A percentile compares a stretch with the other conserved stretches of the same genome.
These are phyloP conservation scores for Globicephala melas DNA, from an alignment of 2,113 vertebrate genomes.

Conservation along the genomic window DNA sequence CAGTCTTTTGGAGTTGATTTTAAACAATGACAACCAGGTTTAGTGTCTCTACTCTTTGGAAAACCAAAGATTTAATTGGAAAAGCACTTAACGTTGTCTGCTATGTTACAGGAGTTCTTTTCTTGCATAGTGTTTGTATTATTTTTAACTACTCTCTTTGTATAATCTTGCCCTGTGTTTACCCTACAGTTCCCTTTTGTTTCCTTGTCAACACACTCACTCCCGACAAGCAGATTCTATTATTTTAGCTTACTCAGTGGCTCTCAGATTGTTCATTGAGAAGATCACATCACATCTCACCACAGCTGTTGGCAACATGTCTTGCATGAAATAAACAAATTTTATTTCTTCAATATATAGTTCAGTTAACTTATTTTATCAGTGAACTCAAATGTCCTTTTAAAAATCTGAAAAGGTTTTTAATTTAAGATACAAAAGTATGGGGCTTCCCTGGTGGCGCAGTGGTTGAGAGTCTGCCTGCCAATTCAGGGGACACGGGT, in stretches of 20 bases:
- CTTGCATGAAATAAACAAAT: slow-evolving; percentile 30
- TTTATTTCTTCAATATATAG: slow-evolving; percentile 5
- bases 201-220: slow-evolving; percentile 62
- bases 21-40: slow-evolving; percentile 57
- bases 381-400: neutral
- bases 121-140: slow-evolving; percentile 29
- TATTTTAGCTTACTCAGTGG: slow-evolving; percentile 46
- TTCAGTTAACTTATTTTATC: slow-evolving; percentile 31
- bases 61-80: slow-evolving; percentile 66
- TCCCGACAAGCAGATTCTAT: slow-evolving; percentile 52
- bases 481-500: no score
- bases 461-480: no score
- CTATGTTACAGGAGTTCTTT: slow-evolving; percentile 1
- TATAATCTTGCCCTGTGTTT: slow-evolving; percentile 53
- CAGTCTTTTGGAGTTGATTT: slow-evolving; percentile 61
- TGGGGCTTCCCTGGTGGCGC: no score
- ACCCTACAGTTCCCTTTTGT: slow-evolving; percentile 50
- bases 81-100: slow-evolving; percentile 60
- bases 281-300: slow-evolving; percentile 28
- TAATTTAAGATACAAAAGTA: neutral
- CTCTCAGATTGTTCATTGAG: slow-evolving; percentile 25
- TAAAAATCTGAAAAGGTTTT: slow-evolving; percentile 47
- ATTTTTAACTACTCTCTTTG: slow-evolving; percentile 63
- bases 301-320: slow-evolving; percentile 43
- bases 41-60: slow-evolving; percentile 38